Evolutionary conservation across 1,140 invertebrate species (phyloP).

Genomic region (Pseudoatta argentina): DNA sequence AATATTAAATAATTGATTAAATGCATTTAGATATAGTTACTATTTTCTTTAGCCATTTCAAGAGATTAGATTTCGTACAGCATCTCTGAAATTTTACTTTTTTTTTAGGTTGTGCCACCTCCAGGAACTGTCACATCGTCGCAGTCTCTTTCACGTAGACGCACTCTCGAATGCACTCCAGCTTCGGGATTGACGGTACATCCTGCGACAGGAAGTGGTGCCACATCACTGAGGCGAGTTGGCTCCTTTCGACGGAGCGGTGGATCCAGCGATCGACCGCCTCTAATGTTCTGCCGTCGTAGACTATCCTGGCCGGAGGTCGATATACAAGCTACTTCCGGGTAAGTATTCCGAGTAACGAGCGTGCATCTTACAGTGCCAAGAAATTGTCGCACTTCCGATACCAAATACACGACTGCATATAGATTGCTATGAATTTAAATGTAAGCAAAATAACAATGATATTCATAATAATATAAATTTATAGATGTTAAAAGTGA

Average conservation of each 20-base stretch:
- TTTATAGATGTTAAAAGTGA: not conserved
- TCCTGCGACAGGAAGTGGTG: constrained; percentile 82
- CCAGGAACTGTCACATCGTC: constrained; percentile 87
- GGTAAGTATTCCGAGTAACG: constrained; percentile 87
- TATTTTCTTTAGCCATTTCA: not conserved
- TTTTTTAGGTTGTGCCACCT: constrained; percentile 87
- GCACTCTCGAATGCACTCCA: constrained; percentile 81
- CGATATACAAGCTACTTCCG: constrained; percentile 92
- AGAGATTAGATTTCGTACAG: not conserved
- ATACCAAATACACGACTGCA: not conserved
- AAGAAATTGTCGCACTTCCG: not conserved
- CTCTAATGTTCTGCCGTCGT: constrained; percentile 90
- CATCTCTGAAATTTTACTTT: constrained; percentile 4
- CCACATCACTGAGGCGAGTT: constrained; percentile 74
- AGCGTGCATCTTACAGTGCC: not conserved
- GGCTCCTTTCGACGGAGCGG: constrained; percentile 80
- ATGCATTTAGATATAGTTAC: not conserved
- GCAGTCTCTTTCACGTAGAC: constrained; percentile 78
- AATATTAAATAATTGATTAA: not conserved
- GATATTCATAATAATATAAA: not conserved
- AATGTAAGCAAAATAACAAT: not conserved
- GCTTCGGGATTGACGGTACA: constrained; percentile 82
- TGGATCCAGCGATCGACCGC: constrained; percentile 88
- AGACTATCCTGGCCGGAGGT: constrained; percentile 93
- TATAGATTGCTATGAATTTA: not conserved